Base-by-base conservation (phyloP, 2,797 vertebrate genomes). In the Helarctos malayanus region DNA sequence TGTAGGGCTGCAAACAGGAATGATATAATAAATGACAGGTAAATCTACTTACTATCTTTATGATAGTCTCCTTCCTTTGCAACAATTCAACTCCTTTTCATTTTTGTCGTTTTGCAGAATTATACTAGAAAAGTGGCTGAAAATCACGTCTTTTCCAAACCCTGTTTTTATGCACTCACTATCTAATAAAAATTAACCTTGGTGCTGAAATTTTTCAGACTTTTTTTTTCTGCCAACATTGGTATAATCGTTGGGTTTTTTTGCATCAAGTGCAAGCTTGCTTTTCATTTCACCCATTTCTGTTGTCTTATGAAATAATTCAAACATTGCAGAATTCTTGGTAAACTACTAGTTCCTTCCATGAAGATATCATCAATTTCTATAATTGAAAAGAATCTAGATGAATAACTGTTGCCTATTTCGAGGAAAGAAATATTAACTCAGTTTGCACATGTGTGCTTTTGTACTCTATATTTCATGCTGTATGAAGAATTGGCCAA, bases 331-430 rank as follows among this genome's bases (percentile, higher is more conserved):
- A 61, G 87, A 78, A 95, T 90, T 95, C 59, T 76, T 93, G 79
- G 81, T 29, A 92, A 96, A 90, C 29, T 78, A 38, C 25, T 23
- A 52, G 71, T 38, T 92, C 65, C 73, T 92, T 97, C 68, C 71
- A 89, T 75, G 59, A 98, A 91, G 59, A 71, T 63, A 88, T 49
- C 78, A 95, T 87, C 41, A 49, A 95, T 93, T 96, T 95, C 71
- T 59, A 5, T 59, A 96, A 95, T 2, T 87, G 32, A 94, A 93
- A 95, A 94, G 47, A 89, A 92, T 90, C 57, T 93, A 93, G 68
- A 92, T 81, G 49, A 84, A 82, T 95, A 93, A 90, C 47, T 95
- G 41, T 57, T 93, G 63, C 49, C 94, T 95, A 65, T 93, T 94
- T 95, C 2, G 16, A 35, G 47, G 23, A 57, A 90, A 96, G 78